Base-by-base conservation (phyloP, 2,797 vertebrate species). In the Saxicola maurus region DNA sequence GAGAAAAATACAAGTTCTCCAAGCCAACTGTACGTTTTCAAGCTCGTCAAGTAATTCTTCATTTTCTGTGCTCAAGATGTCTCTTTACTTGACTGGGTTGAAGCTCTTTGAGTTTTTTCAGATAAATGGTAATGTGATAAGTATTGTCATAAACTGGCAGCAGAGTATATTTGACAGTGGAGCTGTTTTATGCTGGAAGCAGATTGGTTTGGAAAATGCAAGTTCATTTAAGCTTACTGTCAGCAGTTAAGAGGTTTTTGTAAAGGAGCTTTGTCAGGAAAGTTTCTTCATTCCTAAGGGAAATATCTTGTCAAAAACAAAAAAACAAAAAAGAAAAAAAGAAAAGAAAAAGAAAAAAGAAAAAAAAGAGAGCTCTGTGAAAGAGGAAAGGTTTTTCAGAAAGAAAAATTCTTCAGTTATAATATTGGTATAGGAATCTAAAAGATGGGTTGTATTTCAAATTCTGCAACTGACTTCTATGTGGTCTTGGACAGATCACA, bases 181-280 rank as follows among this genome's bases (percentile, higher is more conserved):
- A 88, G 48, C 56, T 86, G 7, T 52, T 78, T 87, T 68, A 55
- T 81, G 28, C 51, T 72, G 35, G 40, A 82, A 89, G 59, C 14
- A 52, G 51, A 81, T 66, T 83, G 68, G 11, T 46, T 89, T 80
- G 51, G 51, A 64, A 92, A 93, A 85, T 52, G 23, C 23, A 25
- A 67, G 25, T 77, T 91, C 33, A 67, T 89, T 87, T 82, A 77
- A 87, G 46, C 60, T 90, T 72, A 46, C 65, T 77, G 49, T 82
- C 82, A 89, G 65, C 57, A 80, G 66, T 53, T 60, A 60, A 93
- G 76, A 90, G 38, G 27, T 74, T 91, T 91, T 80, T 64, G 56
- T 35, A 45, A 88, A 84, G 79, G 35, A 86, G 65, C 27, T 89
- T 91, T 86, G 38, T 93, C 82, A 69, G 31, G 71, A 67, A 91